Evolutionary conservation across 1,140 invertebrate species (phyloP), one percentile per base, ranked within the genome.

Genomic region (Frieseomelitta varia): DNA sequence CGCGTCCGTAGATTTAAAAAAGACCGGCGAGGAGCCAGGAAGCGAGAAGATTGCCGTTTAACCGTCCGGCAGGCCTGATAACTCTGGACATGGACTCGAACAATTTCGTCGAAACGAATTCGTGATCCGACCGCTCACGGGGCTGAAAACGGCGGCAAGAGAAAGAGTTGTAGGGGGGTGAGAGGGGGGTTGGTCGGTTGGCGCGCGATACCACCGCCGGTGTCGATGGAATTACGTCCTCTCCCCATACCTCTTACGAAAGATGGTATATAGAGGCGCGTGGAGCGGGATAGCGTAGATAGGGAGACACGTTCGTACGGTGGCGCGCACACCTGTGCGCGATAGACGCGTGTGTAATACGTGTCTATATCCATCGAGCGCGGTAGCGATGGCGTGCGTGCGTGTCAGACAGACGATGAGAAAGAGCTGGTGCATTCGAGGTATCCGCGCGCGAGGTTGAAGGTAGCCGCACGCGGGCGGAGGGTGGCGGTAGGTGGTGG

Each of bases 401-500:
- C 91, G 89, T 92, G 91, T 92, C 90, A 91, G 91, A 89, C 90
- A 76, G 90, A 91, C 91, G 87, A 92, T 92, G 91, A 91, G 89
- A 92, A 92, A 92, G 91, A 91, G 91, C 89, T 91, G 87, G 87
- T 90, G 91, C 86, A 91, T 91, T 89, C 79, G 89, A 80, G 89
- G 86, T 90, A 90, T 90, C 86, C 88, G 86, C 84, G 87, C 84
- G 87, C 86, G 67, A 83, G 81, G 74, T 84, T 80, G 81, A 86
- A 89, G 87, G 88, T 81, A 78, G 24, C 55, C 56, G 24, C 63
- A 87, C 79, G 87, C 79, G 85, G 63, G 63, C 1, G 21, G 56
- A 19, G 17, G 56, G 56, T 15, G 63, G 61, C 15, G 39, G 39
- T 72, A n/a, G 72, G 53, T n/a, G 71, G 27, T 34, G 77, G 39